Conservation (phyloP, 1,140 invertebrate genomes). For the Drosophila repleta region DNA sequence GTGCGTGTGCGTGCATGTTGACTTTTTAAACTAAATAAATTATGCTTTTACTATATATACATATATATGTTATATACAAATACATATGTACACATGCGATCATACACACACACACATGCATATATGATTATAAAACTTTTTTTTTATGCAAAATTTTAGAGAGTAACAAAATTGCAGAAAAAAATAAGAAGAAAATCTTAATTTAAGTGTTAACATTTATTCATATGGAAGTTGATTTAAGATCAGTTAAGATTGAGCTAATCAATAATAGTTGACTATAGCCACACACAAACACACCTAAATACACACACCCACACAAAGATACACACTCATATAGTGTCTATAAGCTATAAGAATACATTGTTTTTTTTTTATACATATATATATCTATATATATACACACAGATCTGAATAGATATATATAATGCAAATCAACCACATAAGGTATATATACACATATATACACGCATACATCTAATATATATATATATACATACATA, state of each 20-base stretch:
- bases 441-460: constrained; percentile 58
- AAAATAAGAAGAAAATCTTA: constrained; percentile 31
- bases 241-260: constrained; percentile 25
- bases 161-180: constrained; percentile 11
- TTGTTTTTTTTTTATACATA: constrained; percentile 17
- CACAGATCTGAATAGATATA: constrained; percentile 44
- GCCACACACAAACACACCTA: constrained; percentile 4
- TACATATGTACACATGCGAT: constrained; percentile 1
- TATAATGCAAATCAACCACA: constrained; percentile 57
- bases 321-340: constrained; percentile 10
- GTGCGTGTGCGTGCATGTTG: constrained; percentile 14
- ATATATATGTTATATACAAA: constrained; percentile 18
- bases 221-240: constrained; percentile 27
- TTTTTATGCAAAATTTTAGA: constrained; percentile 30
- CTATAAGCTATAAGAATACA: constrained; percentile 26
- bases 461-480: constrained; percentile 4
- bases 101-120: constrained; percentile 16
- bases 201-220: constrained; percentile 57
- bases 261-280: not conserved
- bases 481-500: constrained; percentile 5
- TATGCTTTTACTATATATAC: constrained; percentile 46
- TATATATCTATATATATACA: constrained; percentile 16
- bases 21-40: constrained; percentile 37
- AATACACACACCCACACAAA: constrained; percentile 32
- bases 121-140: constrained; percentile 26